Conservation (phyloP, 2,797 vertebrate species). For the Pseudotriccus pelzelni region DNA sequence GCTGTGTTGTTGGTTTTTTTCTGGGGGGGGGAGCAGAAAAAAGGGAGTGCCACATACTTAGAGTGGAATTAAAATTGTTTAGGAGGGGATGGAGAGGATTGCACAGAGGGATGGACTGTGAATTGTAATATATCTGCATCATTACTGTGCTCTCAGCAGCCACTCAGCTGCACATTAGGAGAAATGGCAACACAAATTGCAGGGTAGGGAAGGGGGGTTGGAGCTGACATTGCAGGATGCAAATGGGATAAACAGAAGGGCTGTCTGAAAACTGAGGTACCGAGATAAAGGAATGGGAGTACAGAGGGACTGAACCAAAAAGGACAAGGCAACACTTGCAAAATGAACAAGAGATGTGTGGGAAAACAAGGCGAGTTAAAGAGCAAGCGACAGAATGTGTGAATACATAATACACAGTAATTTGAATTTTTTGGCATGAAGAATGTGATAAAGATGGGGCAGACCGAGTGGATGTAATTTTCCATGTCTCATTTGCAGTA, state of each 20-base stretch:
- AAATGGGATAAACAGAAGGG: neutral
- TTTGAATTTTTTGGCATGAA: constrained; percentile 37
- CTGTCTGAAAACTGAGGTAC: neutral
- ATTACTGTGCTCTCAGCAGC: neutral
- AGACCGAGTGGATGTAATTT: constrained; percentile 31
- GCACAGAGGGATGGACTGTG: neutral
- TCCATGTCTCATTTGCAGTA: neutral
- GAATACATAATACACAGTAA: constrained; percentile 35
- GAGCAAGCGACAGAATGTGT: constrained; percentile 38
- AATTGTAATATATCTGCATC: neutral
- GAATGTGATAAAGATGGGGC: constrained; percentile 9
- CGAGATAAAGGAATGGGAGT: neutral
- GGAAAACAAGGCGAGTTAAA: constrained; percentile 51
- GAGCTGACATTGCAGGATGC: neutral
- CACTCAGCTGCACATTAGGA: neutral
- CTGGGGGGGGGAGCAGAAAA: neutral
- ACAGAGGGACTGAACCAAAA: neutral
- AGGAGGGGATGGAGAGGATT: neutral
- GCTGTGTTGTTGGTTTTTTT: neutral
- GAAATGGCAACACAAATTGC: neutral
- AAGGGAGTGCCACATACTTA: neutral
- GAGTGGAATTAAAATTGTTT: neutral
- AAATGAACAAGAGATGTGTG: constrained; percentile 44
- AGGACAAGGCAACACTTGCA: neutral
- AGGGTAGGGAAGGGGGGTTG: neutral